Conservation (phyloP, 2,797 vertebrate species). For the Hypotaenidia philippensis region DNA sequence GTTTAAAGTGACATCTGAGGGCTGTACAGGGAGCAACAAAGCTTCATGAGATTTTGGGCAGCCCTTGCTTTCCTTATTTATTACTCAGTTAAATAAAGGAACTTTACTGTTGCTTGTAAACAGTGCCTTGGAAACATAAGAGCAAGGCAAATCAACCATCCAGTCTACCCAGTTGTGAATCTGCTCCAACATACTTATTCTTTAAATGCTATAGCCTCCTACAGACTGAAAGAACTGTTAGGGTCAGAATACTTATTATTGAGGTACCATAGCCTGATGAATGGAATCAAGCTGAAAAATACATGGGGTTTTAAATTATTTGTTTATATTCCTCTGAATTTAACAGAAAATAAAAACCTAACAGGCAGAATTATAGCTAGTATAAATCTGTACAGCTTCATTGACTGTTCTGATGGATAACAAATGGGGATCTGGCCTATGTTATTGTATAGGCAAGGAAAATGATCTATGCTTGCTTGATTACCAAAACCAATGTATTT, state of each 20-base stretch:
- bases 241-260: neutral
- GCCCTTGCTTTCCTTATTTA: neutral
- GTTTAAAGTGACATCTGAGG: neutral
- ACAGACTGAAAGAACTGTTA: neutral
- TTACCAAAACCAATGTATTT: neutral
- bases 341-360: conserved; percentile 28
- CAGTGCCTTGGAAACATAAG: neutral
- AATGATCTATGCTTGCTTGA: neutral
- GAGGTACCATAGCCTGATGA: neutral
- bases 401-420: neutral
- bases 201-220: neutral
- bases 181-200: neutral
- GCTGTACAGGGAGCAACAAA: neutral
- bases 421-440: neutral
- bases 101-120: neutral
- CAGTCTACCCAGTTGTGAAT: neutral
- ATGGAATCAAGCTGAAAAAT: neutral
- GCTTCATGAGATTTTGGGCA: neutral
- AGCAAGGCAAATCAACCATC: neutral
- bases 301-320: neutral
- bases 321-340: conserved; percentile 33
- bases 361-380: conserved; percentile 11
- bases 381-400: neutral
- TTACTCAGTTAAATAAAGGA: neutral
- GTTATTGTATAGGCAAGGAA: neutral